Base-by-base conservation (phyloP, 2,888 invertebrate species). In the Limnephilus auricula region DNA sequence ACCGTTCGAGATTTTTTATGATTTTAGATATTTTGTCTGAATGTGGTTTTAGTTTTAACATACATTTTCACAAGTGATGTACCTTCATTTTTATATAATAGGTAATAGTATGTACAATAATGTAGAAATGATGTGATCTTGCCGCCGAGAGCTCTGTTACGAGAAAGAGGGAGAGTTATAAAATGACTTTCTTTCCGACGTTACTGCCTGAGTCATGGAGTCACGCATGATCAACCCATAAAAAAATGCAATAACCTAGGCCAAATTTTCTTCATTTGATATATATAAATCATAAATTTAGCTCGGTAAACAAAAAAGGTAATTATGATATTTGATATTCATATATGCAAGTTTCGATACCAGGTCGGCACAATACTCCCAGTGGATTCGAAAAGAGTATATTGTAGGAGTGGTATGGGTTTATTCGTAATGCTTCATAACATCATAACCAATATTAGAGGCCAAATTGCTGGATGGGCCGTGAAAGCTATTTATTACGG, bases 401-500 rank as follows among this genome's bases (percentile, higher is more conserved):
- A 45, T 45, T 45, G 45, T 32, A 78, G 65, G 87, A 78, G 87
- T 87, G 87, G 87, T 78, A 18, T 18, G 45, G 30, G 65, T 37
- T 31, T 65, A 65, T 87, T 40, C n/a, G 87, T 32, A 87, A 32
- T 40, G 37, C 79, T 89, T 89, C 79, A 89, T 78, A 34, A 78
- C 79, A 78, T 88, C 34, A 88, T 79, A 37, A 37, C 89, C 45
- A 37, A 32, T 40, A 89, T 89, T 89, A 89, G 79, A 37, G 91
- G 32, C 90, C 91, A 90, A 92, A 92, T 92, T 92, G 90, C 91
- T 79, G 88, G 88, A 88, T 89, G 84, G 91, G 83, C 84, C 89
- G 87, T 90, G 85, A 90, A 91, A 90, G 32, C 89, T 85, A 92
- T 92, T 92, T 90, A 90, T 92, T 90, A 92, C 85, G 88, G 88